phyloP scores from a whole-genome alignment of 2,797 vertebrate species.

The Malacoraja senta region DNA sequence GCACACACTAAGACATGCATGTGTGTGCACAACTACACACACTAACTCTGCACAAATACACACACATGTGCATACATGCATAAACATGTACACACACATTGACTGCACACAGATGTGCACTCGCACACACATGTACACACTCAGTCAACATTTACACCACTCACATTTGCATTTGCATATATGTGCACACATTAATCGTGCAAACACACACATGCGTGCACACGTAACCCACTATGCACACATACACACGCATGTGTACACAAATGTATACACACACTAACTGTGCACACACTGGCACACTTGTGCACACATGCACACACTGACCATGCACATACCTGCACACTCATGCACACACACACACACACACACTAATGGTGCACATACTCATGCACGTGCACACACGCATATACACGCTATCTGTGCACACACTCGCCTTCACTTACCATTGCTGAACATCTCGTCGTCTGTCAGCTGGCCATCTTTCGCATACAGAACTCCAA shows the following conservation, averaged over 20 bases:
- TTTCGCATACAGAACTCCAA: slow-evolving; percentile 92
- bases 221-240: background rate
- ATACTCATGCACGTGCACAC: background rate
- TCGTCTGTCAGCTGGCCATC: slow-evolving; percentile 96
- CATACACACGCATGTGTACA: too few relatives aligned
- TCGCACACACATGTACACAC: too few relatives aligned
- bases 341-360: too few relatives aligned
- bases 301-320: too few relatives aligned
- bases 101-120: too few relatives aligned
- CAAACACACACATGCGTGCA: background rate
- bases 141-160: too few relatives aligned
- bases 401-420: background rate
- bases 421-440: slow-evolving; percentile 44
- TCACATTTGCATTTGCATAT: too few relatives aligned
- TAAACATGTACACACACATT: background rate
- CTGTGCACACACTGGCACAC: too few relatives aligned
- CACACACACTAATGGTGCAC: background rate
- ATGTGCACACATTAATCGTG: too few relatives aligned
- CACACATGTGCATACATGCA: background rate
- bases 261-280: too few relatives aligned
- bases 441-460: slow-evolving; percentile 98
- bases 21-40: background rate
- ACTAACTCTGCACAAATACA: background rate
- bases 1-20: too few relatives aligned
- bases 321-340: too few relatives aligned